phyloP scores from a whole-genome alignment of 2,888 invertebrate species.

The Drosophila prolongata region DNA sequence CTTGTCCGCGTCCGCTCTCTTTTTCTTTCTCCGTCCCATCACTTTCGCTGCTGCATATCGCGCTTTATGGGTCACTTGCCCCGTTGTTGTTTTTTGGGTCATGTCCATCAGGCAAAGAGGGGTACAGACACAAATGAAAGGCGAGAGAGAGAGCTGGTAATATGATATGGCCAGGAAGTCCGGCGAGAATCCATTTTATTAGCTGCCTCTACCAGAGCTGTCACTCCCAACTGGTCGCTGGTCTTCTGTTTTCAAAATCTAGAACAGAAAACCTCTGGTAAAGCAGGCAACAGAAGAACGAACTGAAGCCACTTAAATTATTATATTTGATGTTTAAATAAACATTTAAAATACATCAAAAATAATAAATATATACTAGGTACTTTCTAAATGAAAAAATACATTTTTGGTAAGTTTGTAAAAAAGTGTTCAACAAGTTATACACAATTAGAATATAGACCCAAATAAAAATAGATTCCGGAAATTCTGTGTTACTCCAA shows the following conservation, averaged over 20 bases:
- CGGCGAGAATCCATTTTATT: constrained; percentile 81
- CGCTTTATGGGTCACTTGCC: constrained; percentile 67
- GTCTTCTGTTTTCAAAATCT: not conserved
- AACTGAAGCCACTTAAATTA: too few species aligned
- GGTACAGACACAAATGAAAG: not conserved
- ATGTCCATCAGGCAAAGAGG: constrained; percentile 72
- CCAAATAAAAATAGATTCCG: constrained; percentile 1
- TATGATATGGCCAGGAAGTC: constrained; percentile 76
- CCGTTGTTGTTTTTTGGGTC: constrained; percentile 62
- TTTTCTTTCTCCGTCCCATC: constrained; percentile 40
- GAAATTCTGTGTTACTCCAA: not conserved
- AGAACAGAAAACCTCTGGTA: too few species aligned
- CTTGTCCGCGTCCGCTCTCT: not conserved
- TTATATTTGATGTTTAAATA: too few species aligned
- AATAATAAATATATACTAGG: too few species aligned
- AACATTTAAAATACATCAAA: too few species aligned
- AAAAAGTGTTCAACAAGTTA: too few species aligned
- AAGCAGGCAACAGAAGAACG: too few species aligned
- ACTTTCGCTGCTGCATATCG: constrained; percentile 73
- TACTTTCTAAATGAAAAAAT: too few species aligned
- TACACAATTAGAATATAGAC: too few species aligned
- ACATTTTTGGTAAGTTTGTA: too few species aligned
- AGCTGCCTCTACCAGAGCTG: constrained; percentile 41
- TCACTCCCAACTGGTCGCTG: not conserved
- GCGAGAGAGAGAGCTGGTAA: constrained; percentile 55